A percentile compares a stretch with the other conserved stretches of the same genome.
phyloP scores from a whole-genome alignment of 2,888 invertebrate species.

The Dryococelus australis region DNA sequence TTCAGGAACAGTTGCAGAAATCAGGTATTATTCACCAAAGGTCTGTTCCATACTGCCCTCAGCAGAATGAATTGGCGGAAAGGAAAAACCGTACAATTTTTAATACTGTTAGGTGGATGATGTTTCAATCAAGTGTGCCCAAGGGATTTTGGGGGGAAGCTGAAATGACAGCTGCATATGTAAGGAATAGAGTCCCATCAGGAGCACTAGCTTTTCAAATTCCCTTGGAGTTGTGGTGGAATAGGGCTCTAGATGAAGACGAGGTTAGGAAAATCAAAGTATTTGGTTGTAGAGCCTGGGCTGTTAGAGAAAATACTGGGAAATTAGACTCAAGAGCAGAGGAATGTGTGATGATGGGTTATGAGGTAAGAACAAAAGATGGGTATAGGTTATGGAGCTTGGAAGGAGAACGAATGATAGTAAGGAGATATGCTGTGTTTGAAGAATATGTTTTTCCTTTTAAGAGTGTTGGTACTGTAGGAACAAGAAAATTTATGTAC shows the following conservation, averaged over 20 bases:
- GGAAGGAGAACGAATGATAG: not conserved
- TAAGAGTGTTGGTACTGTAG: too few species aligned
- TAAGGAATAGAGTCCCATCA: slow-evolving; percentile 30
- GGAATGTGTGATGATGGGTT: slow-evolving; percentile 33
- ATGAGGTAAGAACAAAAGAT: slow-evolving; percentile 22
- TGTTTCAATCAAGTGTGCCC: too few species aligned
- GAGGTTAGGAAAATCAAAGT: slow-evolving; percentile 21
- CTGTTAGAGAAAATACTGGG: not conserved
- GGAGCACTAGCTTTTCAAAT: slow-evolving; percentile 23
- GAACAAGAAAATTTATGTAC: not conserved
- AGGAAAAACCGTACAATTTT: too few species aligned
- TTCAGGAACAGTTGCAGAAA: not conserved
- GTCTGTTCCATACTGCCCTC: slow-evolving; percentile 24
- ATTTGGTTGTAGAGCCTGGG: slow-evolving; percentile 31
- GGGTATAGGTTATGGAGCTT: not conserved
- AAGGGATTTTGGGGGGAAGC: slow-evolving; percentile 32
- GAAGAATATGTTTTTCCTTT: slow-evolving; percentile 28
- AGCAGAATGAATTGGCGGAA: slow-evolving; percentile 29
- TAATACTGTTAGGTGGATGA: too few species aligned
- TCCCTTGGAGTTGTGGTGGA: slow-evolving; percentile 30
- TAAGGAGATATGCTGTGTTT: slow-evolving; percentile 18
- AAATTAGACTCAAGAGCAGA: slow-evolving; percentile 30
- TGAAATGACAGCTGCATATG: slow-evolving; percentile 11
- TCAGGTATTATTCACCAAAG: not conserved
- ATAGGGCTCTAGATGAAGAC: not conserved